Conservation (phyloP, 2,797 vertebrate genomes). For the Cygnus olor region DNA sequence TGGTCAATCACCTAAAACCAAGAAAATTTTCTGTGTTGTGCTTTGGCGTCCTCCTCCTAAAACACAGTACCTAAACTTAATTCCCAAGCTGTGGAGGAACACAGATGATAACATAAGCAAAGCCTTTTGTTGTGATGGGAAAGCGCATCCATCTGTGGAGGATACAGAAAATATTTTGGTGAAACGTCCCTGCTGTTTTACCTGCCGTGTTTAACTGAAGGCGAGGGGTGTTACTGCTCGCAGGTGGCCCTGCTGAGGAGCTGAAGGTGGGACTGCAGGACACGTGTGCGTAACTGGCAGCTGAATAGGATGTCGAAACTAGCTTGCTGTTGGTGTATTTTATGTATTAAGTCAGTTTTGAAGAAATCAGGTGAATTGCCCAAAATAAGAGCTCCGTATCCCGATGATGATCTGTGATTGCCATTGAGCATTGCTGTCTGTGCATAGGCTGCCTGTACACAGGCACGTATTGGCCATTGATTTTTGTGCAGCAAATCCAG, state of each 20-base stretch:
- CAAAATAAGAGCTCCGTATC: not conserved
- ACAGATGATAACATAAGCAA: rapidly evolving
- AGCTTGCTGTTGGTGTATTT: not conserved
- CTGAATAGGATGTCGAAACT: not conserved
- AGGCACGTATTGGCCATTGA: not conserved
- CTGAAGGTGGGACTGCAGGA: not conserved
- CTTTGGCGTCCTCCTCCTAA: not conserved
- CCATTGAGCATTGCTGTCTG: not conserved
- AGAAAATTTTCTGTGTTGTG: rapidly evolving
- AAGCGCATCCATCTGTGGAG: not conserved
- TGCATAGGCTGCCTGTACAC: rapidly evolving
- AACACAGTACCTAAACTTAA: not conserved
- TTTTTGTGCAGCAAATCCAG: not conserved
- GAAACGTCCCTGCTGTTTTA: not conserved
- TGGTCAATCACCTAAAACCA: not conserved
- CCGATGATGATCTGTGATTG: not conserved
- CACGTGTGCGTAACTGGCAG: rapidly evolving
- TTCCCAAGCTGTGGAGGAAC: not conserved
- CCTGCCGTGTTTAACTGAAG: not conserved
- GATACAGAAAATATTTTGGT: not conserved
- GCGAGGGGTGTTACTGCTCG: not conserved
- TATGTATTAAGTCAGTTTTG: not conserved
- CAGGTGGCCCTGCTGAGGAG: rapidly evolving
- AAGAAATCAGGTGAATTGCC: not conserved
- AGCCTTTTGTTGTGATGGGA: not conserved